These are phyloP conservation scores for Drosophila sproati DNA, from an alignment of 1,140 invertebrate genomes.

Conservation along the genomic window DNA sequence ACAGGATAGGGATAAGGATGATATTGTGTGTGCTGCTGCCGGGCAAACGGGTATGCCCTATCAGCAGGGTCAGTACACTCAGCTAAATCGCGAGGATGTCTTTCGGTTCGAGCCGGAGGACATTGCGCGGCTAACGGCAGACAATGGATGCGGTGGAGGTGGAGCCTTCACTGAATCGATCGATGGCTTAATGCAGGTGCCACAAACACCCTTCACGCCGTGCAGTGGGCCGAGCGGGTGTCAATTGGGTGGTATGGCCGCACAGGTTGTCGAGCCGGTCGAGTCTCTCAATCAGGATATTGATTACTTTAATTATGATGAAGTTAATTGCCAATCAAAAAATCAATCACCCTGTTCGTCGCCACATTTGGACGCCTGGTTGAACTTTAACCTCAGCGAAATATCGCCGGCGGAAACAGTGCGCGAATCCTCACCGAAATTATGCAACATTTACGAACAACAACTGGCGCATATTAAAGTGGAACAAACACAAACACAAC, in stretches of 20 bases:
- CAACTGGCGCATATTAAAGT: conserved; percentile 42
- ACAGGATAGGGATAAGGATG: conserved; percentile 65
- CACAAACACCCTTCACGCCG: conserved; percentile 68
- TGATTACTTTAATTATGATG: conserved; percentile 84
- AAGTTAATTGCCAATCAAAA: conserved; percentile 84
- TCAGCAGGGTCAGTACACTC: conserved; percentile 73
- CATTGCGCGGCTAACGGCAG: conserved; percentile 71
- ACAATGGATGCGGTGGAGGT: not conserved
- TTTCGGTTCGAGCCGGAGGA: conserved; percentile 84
- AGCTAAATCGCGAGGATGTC: conserved; percentile 75
- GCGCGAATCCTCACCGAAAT: conserved; percentile 54
- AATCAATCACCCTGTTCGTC: conserved; percentile 84
- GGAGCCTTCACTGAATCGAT: conserved; percentile 16
- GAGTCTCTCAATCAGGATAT: conserved; percentile 72
- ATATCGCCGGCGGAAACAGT: conserved; percentile 28
- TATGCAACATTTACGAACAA: conserved; percentile 62
- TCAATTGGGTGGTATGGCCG: conserved; percentile 25
- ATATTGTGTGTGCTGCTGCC: conserved; percentile 60
- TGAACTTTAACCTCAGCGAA: conserved; percentile 75
- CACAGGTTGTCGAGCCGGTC: not conserved
- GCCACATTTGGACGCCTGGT: conserved; percentile 82
- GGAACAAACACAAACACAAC: conserved; percentile 39
- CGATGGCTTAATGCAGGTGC: conserved; percentile 36
- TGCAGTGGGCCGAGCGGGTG: conserved; percentile 49
- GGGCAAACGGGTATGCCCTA: conserved; percentile 53